These are phyloP conservation scores for Calonectris borealis DNA, from an alignment of 2,113 vertebrate genomes.

Conservation along the genomic window DNA sequence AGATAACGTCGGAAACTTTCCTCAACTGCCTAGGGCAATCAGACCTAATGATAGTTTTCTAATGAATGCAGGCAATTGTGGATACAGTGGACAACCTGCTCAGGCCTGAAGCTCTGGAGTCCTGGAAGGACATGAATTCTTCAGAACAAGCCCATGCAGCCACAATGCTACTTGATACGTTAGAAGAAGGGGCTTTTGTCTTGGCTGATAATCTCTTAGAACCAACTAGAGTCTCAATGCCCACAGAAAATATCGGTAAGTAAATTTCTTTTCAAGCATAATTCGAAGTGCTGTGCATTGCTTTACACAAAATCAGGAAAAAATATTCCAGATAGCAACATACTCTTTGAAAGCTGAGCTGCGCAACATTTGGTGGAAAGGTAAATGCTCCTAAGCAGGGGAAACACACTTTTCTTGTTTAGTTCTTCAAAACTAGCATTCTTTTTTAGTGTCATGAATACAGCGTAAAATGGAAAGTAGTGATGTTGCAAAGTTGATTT, in stretches of 20 bases:
- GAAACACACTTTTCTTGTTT: neutral
- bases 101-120: constrained; percentile 93
- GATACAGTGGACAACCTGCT: constrained; percentile 98
- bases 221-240: constrained; percentile 95
- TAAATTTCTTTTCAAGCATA: neutral
- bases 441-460: constrained; percentile 26
- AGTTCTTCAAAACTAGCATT: neutral
- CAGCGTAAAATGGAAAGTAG: neutral
- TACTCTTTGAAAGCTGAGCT: neutral
- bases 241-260: constrained; percentile 97
- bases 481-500: constrained; percentile 15
- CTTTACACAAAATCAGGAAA: neutral
- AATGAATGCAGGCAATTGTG: constrained; percentile 92
- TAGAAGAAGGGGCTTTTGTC: constrained; percentile 98
- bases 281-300: neutral
- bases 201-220: constrained; percentile 97
- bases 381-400: neutral
- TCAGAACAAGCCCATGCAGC: constrained; percentile 96
- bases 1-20: constrained; percentile 35
- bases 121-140: constrained; percentile 98
- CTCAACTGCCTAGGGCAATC: constrained; percentile 35
- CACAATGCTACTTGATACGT: constrained; percentile 95
- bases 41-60: constrained; percentile 69
- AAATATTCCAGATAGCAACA: neutral
- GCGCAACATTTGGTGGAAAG: neutral